These are phyloP conservation scores for Dryas iulia DNA, from an alignment of 1,140 invertebrate species.

Conservation along the genomic window DNA sequence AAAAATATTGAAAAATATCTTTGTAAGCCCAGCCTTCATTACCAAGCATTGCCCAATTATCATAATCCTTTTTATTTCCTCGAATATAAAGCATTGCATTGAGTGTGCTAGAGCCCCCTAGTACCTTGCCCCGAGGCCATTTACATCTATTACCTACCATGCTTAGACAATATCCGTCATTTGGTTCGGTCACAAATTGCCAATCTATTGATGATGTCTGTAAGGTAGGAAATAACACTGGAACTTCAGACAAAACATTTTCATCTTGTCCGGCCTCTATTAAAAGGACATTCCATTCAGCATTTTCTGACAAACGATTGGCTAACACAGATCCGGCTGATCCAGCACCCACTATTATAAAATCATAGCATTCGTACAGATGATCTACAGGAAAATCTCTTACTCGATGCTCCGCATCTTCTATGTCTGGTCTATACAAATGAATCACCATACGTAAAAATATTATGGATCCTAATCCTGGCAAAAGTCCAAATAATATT, in stretches of 20 bases:
- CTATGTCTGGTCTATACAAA: constrained; percentile 84
- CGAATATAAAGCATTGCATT: constrained; percentile 95
- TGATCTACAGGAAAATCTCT: constrained; percentile 70
- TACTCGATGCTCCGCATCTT: constrained; percentile 82
- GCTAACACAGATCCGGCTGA: constrained; percentile 91
- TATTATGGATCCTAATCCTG: constrained; percentile 82
- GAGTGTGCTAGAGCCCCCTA: constrained; percentile 91
- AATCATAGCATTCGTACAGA: constrained; percentile 84
- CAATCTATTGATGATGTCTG: constrained; percentile 89
- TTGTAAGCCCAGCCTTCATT: constrained; percentile 88
- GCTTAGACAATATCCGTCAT: constrained; percentile 83
- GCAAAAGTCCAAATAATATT: constrained; percentile 83
- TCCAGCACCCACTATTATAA: constrained; percentile 90
- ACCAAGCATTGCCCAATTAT: constrained; percentile 87
- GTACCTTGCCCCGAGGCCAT: constrained; percentile 88
- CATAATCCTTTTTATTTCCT: constrained; percentile 92
- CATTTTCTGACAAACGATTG: constrained; percentile 86
- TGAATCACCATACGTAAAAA: constrained; percentile 82
- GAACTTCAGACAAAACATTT: constrained; percentile 86
- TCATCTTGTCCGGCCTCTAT: constrained; percentile 93
- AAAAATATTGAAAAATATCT: constrained; percentile 91
- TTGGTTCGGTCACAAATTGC: constrained; percentile 88
- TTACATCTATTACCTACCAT: constrained; percentile 83
- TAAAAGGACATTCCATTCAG: constrained; percentile 86
- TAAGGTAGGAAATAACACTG: constrained; percentile 86